These are phyloP conservation scores for Apus apus DNA, from an alignment of 2,113 vertebrate species.

Conservation along the genomic window DNA sequence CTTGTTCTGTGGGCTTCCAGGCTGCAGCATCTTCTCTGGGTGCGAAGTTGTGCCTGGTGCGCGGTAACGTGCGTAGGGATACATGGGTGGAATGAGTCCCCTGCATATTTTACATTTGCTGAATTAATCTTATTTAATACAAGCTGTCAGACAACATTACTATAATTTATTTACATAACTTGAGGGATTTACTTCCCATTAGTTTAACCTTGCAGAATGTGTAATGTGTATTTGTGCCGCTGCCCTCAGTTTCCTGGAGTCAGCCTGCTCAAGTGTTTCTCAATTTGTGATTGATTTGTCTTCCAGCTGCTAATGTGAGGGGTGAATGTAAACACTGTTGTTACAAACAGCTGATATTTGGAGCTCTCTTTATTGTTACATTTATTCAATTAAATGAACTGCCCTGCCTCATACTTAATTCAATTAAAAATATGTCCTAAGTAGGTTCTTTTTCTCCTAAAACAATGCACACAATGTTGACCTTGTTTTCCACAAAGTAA, in stretches of 20 bases:
- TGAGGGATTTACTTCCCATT: constrained; percentile 37
- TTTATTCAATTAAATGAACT: not conserved
- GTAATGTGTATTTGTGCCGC: not conserved
- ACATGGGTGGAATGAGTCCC: not conserved
- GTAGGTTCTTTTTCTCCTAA: not conserved
- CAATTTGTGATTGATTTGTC: constrained; percentile 31
- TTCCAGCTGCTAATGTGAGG: constrained; percentile 13
- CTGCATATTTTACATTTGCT: not conserved
- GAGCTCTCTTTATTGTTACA: not conserved
- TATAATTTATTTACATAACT: constrained; percentile 65
- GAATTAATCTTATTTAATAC: constrained; percentile 64
- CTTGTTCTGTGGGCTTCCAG: not conserved
- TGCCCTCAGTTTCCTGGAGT: not conserved
- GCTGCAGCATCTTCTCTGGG: not conserved
- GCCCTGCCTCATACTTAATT: not conserved
- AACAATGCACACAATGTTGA: not conserved
- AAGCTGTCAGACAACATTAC: constrained; percentile 37
- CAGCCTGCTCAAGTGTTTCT: not conserved
- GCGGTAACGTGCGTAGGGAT: not conserved
- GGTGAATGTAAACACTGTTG: not conserved
- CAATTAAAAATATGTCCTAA: not conserved
- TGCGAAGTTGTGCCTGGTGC: not conserved
- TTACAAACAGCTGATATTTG: not conserved
- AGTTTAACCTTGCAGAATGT: constrained; percentile 53
- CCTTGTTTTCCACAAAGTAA: not conserved